phyloP scores from a whole-genome alignment of 2,797 vertebrate genomes.

The Carduelis carduelis region DNA sequence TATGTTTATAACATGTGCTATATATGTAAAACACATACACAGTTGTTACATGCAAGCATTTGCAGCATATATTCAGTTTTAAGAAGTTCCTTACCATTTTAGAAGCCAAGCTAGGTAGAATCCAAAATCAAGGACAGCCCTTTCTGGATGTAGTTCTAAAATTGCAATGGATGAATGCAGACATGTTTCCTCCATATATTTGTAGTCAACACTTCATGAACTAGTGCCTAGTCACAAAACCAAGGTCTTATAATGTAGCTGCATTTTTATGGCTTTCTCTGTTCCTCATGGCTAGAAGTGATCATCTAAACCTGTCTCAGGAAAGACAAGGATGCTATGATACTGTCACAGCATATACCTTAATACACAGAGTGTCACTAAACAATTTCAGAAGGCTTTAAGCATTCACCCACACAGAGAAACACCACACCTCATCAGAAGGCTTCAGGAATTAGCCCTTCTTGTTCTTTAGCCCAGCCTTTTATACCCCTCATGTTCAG shows the following conservation, averaged over 20 bases:
- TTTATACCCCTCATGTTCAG: background rate
- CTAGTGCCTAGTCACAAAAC: background rate
- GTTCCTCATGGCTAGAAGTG: accelerated
- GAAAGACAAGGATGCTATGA: background rate
- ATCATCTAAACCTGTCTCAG: background rate
- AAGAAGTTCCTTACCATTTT: background rate
- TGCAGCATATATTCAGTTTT: background rate
- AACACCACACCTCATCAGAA: background rate
- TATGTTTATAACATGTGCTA: too few relatives aligned
- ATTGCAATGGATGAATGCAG: background rate
- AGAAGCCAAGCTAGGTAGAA: background rate
- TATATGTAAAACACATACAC: background rate
- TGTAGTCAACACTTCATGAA: background rate
- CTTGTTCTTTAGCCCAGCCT: background rate
- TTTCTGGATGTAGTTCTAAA: background rate
- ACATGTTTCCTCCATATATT: too few relatives aligned
- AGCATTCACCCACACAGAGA: background rate
- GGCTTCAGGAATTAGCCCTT: background rate
- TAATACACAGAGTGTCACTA: background rate
- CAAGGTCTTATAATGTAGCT: background rate
- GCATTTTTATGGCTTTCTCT: background rate
- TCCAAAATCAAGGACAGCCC: background rate
- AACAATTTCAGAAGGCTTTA: background rate
- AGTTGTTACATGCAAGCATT: background rate
- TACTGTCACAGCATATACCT: background rate